phyloP scores from a whole-genome alignment of 1,140 invertebrate species.

The Bemisia tabaci region DNA sequence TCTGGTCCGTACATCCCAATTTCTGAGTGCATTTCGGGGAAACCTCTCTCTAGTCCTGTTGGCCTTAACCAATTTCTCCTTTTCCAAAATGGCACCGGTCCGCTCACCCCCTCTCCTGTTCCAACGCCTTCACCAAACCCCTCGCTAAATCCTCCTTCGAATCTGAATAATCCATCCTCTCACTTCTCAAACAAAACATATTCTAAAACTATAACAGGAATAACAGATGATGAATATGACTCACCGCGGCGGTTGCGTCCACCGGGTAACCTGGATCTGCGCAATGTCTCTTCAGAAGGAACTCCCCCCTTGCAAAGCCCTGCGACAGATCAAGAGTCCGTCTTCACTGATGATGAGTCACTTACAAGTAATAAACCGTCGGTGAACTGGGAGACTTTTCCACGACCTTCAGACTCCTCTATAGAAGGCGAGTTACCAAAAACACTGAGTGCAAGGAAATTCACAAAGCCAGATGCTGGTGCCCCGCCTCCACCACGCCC shows the following conservation, averaged over 20 bases:
- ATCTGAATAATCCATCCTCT: not conserved
- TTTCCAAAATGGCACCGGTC: slow-evolving; percentile 4
- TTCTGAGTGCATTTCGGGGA: slow-evolving; percentile 80
- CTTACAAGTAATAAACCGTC: slow-evolving; percentile 19
- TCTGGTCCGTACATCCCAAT: slow-evolving; percentile 66
- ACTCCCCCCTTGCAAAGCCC: slow-evolving; percentile 37
- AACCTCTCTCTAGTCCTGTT: slow-evolving; percentile 31
- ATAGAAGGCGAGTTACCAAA: slow-evolving; percentile 33
- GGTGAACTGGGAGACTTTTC: slow-evolving; percentile 43
- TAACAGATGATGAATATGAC: slow-evolving; percentile 36
- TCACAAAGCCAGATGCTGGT: slow-evolving; percentile 22
- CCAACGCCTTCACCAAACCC: not conserved
- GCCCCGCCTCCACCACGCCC: slow-evolving; percentile 49
- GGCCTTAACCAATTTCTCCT: slow-evolving; percentile 14
- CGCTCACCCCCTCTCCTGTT: not conserved
- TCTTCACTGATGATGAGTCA: slow-evolving; percentile 44
- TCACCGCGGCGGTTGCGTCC: slow-evolving; percentile 32
- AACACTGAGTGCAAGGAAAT: slow-evolving; percentile 9
- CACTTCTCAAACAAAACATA: not conserved
- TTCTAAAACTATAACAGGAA: not conserved
- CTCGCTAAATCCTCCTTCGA: not conserved
- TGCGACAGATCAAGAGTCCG: slow-evolving; percentile 38
- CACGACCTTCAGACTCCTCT: slow-evolving; percentile 38
- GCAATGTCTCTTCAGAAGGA: slow-evolving; percentile 14
- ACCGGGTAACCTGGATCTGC: slow-evolving; percentile 19